Evolutionary conservation across 2,113 vertebrate genomes (phyloP).

Genomic region (Balaeniceps rex): DNA sequence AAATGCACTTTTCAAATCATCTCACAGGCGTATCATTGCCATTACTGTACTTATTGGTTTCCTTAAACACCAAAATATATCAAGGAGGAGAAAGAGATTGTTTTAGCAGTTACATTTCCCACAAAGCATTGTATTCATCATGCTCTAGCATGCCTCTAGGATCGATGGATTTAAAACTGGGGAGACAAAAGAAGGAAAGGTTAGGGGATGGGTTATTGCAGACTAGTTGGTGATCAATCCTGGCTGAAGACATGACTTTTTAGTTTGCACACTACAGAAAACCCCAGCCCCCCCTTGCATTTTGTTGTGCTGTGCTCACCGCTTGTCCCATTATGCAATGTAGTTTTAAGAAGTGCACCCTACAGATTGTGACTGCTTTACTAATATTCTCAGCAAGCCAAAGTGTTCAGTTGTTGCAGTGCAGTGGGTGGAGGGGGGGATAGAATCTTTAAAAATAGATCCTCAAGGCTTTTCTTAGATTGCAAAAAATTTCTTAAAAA

Average conservation of each 20-base stretch:
- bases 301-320: background rate
- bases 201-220: background rate
- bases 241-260: background rate
- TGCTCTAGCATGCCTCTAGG: background rate
- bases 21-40: background rate
- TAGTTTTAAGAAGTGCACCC: conserved; percentile 15
- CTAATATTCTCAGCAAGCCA: conserved; percentile 41
- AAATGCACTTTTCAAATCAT: background rate
- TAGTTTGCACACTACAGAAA: background rate
- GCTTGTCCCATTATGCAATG: background rate
- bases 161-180: background rate
- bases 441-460: conserved; percentile 54
- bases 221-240: background rate
- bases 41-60: background rate
- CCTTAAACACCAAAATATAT: background rate
- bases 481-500: background rate
- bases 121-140: background rate
- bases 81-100: background rate
- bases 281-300: background rate
- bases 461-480: conserved; percentile 58
- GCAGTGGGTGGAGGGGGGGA: conserved; percentile 34
- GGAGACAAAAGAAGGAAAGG: background rate
- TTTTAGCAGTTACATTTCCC: background rate
- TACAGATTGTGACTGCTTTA: conserved; percentile 37
- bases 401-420: conserved; percentile 40